Base-by-base conservation (phyloP, 2,888 invertebrate genomes). In the Eilema sororculum region DNA sequence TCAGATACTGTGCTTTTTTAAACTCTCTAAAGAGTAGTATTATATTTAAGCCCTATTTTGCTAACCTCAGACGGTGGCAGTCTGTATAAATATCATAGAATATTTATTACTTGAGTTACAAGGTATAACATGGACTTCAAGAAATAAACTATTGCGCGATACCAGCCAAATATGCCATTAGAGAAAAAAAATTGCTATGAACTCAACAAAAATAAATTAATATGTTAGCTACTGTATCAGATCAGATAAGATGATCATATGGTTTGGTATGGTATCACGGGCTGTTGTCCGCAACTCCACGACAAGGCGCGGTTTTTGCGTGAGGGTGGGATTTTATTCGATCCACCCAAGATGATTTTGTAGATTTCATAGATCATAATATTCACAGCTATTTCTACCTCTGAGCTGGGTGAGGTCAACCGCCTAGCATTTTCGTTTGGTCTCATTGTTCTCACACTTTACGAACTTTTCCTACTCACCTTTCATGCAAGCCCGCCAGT, bases 41-140 rank as follows among this genome's bases (percentile, higher is more conserved):
- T 68, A 52, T 33, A 25, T 58, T n/a, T 67, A 64, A 67, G 61
- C 69, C 64, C 67, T 75, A 63, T 75, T 75, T 69, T 67, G 64
- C 62, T 70, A 66, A 75, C 62, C 81, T 75, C 69, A 73, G 13
- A 72, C 28, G 70, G 77, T 79, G 79, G 80, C 77, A 72, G 68
- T 71, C 57, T n/a, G 57, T 64, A 71, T 71, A 64, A 75, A 67
- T 72, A 66, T 64, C 25, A 60, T 75, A 72, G 9, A 71, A 57
- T 30, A 57, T 68, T 62, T 62, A 65, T 60, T 28, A 68, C 25
- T 25, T 20, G 6, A 46, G 16, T n/a, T 52, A 22, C 12, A 46
- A n/a, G 20, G 4, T 30, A 65, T 61, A 41, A 68, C 52, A 61
- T 58, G 22, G 46, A 70, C 60, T 69, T 67, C 25, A 73, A 64